phyloP scores from a whole-genome alignment of 1,140 invertebrate species.

The Cydia amplana region DNA sequence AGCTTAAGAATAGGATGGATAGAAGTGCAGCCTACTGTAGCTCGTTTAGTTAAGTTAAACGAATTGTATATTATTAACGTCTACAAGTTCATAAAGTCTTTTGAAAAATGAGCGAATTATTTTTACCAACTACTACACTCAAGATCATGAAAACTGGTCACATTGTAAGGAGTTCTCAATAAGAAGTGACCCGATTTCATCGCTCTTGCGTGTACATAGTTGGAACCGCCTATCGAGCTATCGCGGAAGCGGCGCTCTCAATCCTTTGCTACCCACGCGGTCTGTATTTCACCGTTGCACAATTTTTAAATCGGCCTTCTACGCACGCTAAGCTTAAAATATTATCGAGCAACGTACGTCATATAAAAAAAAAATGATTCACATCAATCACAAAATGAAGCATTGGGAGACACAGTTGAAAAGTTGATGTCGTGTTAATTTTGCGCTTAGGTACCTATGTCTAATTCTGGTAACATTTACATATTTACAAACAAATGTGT shows the following conservation, averaged over 20 bases:
- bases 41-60: conserved; percentile 2
- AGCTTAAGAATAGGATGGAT: background rate
- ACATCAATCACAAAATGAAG: too few relatives aligned
- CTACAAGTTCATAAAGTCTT: background rate
- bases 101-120: background rate
- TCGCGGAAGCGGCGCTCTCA: conserved; percentile 3
- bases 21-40: background rate
- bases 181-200: too few relatives aligned
- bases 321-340: background rate
- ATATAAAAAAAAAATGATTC: too few relatives aligned
- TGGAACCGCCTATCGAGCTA: conserved; percentile 9
- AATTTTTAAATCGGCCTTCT: background rate
- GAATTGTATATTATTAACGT: background rate
- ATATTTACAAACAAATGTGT: too few relatives aligned
- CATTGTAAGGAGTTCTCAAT: too few relatives aligned
- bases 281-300: conserved; percentile 1
- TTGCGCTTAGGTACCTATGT: too few relatives aligned
- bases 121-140: background rate
- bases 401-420: too few relatives aligned
- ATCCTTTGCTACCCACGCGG: conserved; percentile 2
- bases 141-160: too few relatives aligned
- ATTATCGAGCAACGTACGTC: background rate
- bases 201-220: background rate
- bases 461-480: too few relatives aligned
- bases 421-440: too few relatives aligned